Evolutionary conservation across 2,113 vertebrate genomes (phyloP).

Genomic region (Turdus rufiventris): DNA sequence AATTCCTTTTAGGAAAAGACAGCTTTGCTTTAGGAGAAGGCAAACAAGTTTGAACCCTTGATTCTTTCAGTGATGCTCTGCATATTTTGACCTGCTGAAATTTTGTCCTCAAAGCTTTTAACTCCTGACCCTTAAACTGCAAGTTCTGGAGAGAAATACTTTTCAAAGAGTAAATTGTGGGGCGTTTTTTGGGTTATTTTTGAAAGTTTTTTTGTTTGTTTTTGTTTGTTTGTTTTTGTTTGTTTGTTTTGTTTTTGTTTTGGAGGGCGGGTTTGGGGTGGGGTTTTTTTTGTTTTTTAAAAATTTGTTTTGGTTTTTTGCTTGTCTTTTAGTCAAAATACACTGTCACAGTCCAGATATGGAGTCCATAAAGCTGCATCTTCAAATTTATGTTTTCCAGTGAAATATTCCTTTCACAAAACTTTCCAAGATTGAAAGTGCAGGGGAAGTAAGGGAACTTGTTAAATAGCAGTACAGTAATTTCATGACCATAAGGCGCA

Average conservation of each 20-base stretch:
- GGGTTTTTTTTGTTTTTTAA: too few relatives aligned
- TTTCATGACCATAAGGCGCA: too few relatives aligned
- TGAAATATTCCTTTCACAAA: background rate
- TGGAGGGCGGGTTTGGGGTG: too few relatives aligned
- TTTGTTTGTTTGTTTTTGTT: too few relatives aligned
- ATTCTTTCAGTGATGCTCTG: background rate
- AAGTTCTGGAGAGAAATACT: background rate
- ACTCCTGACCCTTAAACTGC: background rate
- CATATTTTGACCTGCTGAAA: background rate
- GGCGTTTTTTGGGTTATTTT: background rate
- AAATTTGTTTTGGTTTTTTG: background rate
- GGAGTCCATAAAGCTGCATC: background rate
- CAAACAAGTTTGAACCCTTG: background rate
- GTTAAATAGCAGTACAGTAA: background rate
- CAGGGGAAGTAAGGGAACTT: background rate
- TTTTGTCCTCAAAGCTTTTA: background rate
- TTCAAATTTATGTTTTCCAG: background rate
- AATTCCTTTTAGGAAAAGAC: background rate
- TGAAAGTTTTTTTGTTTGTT: background rate
- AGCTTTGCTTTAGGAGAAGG: background rate
- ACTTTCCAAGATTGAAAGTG: background rate
- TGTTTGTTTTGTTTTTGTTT: too few relatives aligned
- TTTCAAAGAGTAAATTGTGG: background rate
- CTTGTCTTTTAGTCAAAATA: background rate
- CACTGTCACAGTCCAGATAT: background rate